Conservation (phyloP, 2,797 vertebrate species). For the Trematomus bernacchii region DNA sequence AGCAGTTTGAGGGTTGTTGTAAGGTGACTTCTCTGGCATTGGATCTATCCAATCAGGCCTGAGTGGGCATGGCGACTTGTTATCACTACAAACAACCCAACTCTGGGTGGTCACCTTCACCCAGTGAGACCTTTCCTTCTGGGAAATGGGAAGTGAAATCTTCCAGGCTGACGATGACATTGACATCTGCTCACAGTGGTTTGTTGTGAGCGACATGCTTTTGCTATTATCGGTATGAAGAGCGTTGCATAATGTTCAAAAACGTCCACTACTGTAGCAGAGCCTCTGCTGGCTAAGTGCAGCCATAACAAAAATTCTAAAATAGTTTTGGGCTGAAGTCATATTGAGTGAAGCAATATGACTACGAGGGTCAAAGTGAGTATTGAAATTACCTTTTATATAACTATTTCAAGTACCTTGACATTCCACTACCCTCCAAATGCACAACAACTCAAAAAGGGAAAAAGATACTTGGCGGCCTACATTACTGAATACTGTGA, state of each 20-base stretch:
- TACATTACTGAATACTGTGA: not conserved
- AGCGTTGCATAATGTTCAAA: slow-evolving; percentile 3
- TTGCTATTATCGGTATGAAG: slow-evolving; percentile 30
- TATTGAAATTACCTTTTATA: slow-evolving; percentile 58
- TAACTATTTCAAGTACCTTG: slow-evolving; percentile 57
- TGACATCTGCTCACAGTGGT: slow-evolving; percentile 3
- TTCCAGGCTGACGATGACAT: slow-evolving; percentile 27
- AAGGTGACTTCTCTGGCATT: slow-evolving; percentile 45
- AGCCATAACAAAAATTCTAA: slow-evolving; percentile 30
- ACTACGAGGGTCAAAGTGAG: slow-evolving; percentile 36
- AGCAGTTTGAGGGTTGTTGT: slow-evolving; percentile 21
- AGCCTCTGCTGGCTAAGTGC: slow-evolving; percentile 8
- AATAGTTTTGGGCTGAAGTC: slow-evolving; percentile 63
- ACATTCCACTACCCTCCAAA: slow-evolving; percentile 52
- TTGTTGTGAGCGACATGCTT: slow-evolving; percentile 32
- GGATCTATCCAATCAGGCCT: slow-evolving; percentile 47
- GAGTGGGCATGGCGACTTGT: slow-evolving; percentile 52
- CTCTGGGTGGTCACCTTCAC: slow-evolving; percentile 52
- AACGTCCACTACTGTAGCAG: not conserved
- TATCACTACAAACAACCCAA: slow-evolving; percentile 45
- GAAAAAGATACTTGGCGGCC: slow-evolving; percentile 24
- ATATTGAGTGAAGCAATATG: slow-evolving; percentile 41
- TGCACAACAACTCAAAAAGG: slow-evolving; percentile 42
- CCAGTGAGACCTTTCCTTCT: slow-evolving; percentile 23
- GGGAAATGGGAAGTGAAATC: slow-evolving; percentile 58